Base-by-base conservation (phyloP, 1,140 invertebrate genomes). In the Elysia chlorotica region DNA sequence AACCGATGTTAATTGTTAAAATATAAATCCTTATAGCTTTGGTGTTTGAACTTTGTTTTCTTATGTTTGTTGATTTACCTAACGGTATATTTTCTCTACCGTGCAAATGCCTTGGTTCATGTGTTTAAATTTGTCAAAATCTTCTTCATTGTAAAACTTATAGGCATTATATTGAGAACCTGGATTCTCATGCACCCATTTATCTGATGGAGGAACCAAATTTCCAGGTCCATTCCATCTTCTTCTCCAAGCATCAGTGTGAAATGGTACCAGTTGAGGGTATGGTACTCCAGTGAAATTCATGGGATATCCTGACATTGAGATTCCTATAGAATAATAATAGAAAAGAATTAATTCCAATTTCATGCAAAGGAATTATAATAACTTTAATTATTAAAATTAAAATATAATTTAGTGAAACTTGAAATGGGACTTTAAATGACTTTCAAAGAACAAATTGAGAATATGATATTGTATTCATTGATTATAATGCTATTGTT, bases 111-210 rank as follows among this genome's bases (percentile, higher is more conserved):
- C 82, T 41, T 80, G 78, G n/a, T 65, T 63, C 75, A 80, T 75
- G 65, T 82, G 76, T 66, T 80, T 80, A 63, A 82, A 85, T 74
- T 85, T 85, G 23, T 82, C 71, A 81, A 79, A 85, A 73, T 85
- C 83, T 63, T 85, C 83, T 76, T 85, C 82, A 61, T 85, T 85
- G 63, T 81, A 78, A 74, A 84, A 84, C 23, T 79, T 73, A 54
- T 78, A 72, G 31, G 82, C 74, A 30, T 83, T 77, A 6, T 59
- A 70, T 5, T 81, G 81, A 2, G 83, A 79, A 6, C 77, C 80
- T n/a, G 81, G 79, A 36, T 81, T 80, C 25, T 85, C 83, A 62
- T 78, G 79, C 30, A 83, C 76, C 83, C 83, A 85, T 57, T 77
- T 76, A 57, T 82, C 78, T 31, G 67, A 63, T 14, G 81, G 74